Evolutionary conservation across 2,888 invertebrate species (phyloP).

Genomic region (Bellardia bayeri): DNA sequence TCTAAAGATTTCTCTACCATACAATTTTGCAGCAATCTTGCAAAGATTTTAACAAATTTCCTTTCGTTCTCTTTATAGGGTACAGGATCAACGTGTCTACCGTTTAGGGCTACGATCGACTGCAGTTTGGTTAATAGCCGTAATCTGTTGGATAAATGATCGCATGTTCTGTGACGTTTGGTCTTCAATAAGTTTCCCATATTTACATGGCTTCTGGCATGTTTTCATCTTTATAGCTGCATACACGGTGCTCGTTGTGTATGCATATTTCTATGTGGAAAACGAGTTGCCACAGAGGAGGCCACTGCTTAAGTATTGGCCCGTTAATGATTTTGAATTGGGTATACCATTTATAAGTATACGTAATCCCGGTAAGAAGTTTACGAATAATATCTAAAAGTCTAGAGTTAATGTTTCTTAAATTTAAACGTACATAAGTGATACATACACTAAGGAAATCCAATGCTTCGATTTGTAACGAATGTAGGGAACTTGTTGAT

Average conservation of each 20-base stretch:
- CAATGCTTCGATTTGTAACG: constrained; percentile 31
- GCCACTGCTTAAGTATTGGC: constrained; percentile 91
- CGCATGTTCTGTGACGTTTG: constrained; percentile 91
- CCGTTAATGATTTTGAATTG: constrained; percentile 90
- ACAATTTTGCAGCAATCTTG: too few relatives aligned
- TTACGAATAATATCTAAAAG: constrained; percentile 79
- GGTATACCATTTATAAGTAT: constrained; percentile 91
- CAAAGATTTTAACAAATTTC: background rate
- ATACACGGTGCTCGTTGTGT: constrained; percentile 90
- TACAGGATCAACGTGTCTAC: constrained; percentile 86
- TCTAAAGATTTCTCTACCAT: too few relatives aligned
- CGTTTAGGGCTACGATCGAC: constrained; percentile 89
- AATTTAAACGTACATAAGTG: constrained; percentile 33
- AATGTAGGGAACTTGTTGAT: constrained; percentile 2
- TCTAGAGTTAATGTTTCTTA: background rate
- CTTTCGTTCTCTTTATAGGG: constrained; percentile 75
- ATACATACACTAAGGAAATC: constrained; percentile 68
- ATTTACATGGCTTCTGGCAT: constrained; percentile 93
- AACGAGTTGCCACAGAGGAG: constrained; percentile 90
- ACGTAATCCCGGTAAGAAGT: constrained; percentile 85
- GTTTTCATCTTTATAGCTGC: constrained; percentile 91
- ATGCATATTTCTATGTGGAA: constrained; percentile 91
- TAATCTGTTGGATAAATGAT: constrained; percentile 92
- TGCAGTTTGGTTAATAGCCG: constrained; percentile 88
- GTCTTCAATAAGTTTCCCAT: constrained; percentile 91